phyloP scores from a whole-genome alignment of 2,113 vertebrate genomes.

The Bufo gargarizans region DNA sequence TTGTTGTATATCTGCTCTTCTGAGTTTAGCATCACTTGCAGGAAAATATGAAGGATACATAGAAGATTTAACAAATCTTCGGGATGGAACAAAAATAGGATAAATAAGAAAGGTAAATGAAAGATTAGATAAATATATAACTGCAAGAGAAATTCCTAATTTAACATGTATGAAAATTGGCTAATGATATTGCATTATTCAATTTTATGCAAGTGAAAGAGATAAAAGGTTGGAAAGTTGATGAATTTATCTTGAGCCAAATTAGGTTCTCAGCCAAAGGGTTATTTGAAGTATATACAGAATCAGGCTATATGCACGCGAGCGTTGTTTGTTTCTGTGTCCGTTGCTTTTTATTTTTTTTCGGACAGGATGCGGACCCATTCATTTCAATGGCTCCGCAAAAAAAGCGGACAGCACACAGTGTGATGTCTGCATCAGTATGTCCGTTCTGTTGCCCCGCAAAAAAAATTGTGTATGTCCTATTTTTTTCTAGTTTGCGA shows the following conservation, averaged over 20 bases:
- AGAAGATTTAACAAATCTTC: slow-evolving; percentile 23
- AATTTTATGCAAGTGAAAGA: slow-evolving; percentile 16
- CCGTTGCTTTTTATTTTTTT: no score
- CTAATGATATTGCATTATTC: slow-evolving; percentile 46
- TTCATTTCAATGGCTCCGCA: no score
- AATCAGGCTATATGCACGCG: background rate
- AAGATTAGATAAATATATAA: background rate
- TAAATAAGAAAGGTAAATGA: slow-evolving; percentile 31
- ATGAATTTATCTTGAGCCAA: slow-evolving; percentile 24
- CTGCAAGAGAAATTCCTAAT: background rate
- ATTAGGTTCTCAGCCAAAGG: background rate
- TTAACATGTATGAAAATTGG: slow-evolving; percentile 41
- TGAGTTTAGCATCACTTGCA: slow-evolving; percentile 49
- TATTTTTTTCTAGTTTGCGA: no score
- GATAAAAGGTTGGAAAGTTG: slow-evolving; percentile 23
- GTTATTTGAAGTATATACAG: slow-evolving; percentile 13
- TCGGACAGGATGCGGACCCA: no score
- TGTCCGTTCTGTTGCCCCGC: no score
- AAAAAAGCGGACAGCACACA: no score
- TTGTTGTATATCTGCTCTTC: slow-evolving; percentile 63
- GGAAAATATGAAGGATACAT: slow-evolving; percentile 22
- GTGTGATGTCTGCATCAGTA: no score
- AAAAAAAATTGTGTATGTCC: no score
- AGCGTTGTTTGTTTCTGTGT: no score
- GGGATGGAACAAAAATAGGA: background rate